These are phyloP conservation scores for Chloromyia formosa DNA, from an alignment of 2,888 invertebrate species.

Conservation along the genomic window DNA sequence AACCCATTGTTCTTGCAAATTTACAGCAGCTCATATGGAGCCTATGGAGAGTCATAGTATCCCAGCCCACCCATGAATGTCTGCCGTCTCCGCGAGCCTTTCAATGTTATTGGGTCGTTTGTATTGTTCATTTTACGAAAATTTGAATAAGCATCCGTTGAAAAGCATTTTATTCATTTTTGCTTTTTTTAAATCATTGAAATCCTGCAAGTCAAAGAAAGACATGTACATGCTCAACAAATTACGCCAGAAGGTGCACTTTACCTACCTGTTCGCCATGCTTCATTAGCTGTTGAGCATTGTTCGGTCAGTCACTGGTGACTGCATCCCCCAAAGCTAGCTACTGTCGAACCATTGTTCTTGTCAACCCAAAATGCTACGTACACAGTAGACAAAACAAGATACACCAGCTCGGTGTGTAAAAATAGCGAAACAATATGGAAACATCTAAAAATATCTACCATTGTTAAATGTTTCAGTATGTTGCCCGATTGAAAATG, in stretches of 20 bases:
- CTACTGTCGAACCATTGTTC: neutral
- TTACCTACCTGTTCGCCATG: conserved; percentile 35
- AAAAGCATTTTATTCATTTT: neutral
- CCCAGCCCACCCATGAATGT: neutral
- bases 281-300: conserved; percentile 19
- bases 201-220: neutral
- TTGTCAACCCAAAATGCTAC: too few relatives aligned
- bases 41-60: neutral
- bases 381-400: neutral
- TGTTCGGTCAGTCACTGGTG: neutral
- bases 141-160: conserved; percentile 37
- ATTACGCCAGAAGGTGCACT: neutral
- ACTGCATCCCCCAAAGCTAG: neutral
- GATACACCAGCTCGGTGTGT: neutral
- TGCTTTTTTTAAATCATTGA: neutral
- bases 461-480: neutral
- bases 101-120: neutral
- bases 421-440: neutral
- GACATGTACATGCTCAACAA: neutral
- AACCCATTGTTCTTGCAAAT: neutral
- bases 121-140: conserved; percentile 16
- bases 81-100: too few relatives aligned
- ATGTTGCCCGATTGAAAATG: conserved; percentile 25
- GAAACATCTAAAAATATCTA: neutral
- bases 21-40: neutral